Conservation (phyloP, 1,140 invertebrate genomes). For the Cardiocondyla obscurior region DNA sequence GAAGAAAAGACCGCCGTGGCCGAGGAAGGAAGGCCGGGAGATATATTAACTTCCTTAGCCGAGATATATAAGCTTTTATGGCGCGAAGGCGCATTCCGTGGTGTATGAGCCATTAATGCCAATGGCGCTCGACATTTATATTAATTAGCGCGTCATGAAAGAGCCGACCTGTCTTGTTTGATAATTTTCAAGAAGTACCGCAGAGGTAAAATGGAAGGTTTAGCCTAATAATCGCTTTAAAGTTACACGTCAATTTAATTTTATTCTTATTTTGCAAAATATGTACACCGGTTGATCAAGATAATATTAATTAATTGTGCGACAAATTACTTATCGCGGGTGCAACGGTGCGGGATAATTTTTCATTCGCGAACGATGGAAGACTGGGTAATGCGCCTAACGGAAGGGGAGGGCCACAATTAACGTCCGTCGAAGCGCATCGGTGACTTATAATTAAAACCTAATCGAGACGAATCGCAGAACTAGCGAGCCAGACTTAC, state of each 20-base stretch:
- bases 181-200: background rate
- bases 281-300: background rate
- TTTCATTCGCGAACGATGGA: background rate
- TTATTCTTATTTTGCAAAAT: no score
- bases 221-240: background rate
- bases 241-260: no score
- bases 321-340: background rate
- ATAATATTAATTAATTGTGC: no score
- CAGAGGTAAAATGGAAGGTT: background rate
- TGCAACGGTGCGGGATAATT: background rate
- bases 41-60: constrained; percentile 17
- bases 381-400: background rate
- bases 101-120: constrained; percentile 4
- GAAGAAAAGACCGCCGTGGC: background rate
- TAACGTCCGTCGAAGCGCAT: background rate
- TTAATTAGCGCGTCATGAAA: background rate
- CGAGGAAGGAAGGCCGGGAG: constrained; percentile 13
- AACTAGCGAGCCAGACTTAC: background rate
- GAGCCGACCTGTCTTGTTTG: background rate
- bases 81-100: background rate
- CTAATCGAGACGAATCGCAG: constrained; percentile 6
- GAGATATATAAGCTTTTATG: constrained; percentile 34
- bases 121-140: constrained; percentile 4
- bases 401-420: background rate
- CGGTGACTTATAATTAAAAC: constrained; percentile 18